Conservation (phyloP, 1,140 invertebrate species). For the Drosophila mauritiana region DNA sequence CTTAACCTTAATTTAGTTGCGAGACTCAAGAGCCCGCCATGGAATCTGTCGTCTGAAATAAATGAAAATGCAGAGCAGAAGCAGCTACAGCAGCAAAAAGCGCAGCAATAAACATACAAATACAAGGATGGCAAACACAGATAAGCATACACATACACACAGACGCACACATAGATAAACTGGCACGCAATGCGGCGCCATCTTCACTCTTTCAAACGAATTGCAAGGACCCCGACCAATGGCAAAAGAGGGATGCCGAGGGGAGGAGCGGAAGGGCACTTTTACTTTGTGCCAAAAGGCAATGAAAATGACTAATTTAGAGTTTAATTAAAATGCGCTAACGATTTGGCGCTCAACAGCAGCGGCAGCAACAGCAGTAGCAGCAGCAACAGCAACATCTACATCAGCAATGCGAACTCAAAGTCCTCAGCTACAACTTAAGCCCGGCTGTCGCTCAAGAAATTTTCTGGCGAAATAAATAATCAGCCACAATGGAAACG, state of each 20-base stretch:
- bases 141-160: constrained; percentile 26
- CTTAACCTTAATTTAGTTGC: constrained; percentile 82
- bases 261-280: constrained; percentile 39
- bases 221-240: constrained; percentile 33
- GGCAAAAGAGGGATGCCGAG: constrained; percentile 4
- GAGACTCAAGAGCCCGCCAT: constrained; percentile 57
- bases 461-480: constrained; percentile 65
- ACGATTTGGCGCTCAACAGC: constrained; percentile 66
- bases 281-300: constrained; percentile 70
- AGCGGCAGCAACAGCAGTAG: constrained; percentile 31
- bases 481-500: constrained; percentile 43
- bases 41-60: constrained; percentile 76
- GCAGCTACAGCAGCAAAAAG: constrained; percentile 62
- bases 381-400: constrained; percentile 7
- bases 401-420: constrained; percentile 29
- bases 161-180: neutral
- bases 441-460: constrained; percentile 64
- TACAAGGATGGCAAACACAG: constrained; percentile 37
- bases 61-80: constrained; percentile 71
- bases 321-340: constrained; percentile 82
- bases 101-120: constrained; percentile 72
- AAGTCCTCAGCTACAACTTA: constrained; percentile 55
- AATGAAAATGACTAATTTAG: constrained; percentile 81
- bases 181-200: constrained; percentile 49
- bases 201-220: constrained; percentile 56